Evolutionary conservation across 1,140 invertebrate species (phyloP).

Genomic region (Stenopsyche tienmushanensis): DNA sequence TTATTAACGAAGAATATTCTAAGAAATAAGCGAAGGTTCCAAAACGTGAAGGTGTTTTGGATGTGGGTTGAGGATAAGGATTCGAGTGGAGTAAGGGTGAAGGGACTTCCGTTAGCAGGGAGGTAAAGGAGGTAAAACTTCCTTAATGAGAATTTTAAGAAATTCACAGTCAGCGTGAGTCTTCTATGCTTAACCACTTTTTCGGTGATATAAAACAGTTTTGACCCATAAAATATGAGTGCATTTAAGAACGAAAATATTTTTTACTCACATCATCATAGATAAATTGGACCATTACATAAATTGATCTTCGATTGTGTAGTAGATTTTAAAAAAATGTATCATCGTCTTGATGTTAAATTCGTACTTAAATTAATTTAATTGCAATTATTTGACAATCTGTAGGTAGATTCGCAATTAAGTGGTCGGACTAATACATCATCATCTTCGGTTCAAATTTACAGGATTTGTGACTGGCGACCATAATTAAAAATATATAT

Average conservation of each 20-base stretch:
- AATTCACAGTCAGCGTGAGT: slow-evolving; percentile 40
- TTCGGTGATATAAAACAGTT: slow-evolving; percentile 21
- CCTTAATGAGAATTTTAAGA: slow-evolving; percentile 43
- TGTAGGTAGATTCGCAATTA: too few species aligned
- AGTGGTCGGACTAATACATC: too few species aligned
- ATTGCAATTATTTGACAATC: too few species aligned
- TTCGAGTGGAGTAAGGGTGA: slow-evolving; percentile 7
- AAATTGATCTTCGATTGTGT: too few species aligned
- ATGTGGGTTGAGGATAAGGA: slow-evolving; percentile 19
- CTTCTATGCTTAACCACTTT: slow-evolving; percentile 23
- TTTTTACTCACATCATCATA: neutral
- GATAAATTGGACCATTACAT: too few species aligned
- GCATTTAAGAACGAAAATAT: neutral
- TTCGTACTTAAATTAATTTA: too few species aligned
- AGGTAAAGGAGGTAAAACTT: slow-evolving; percentile 33
- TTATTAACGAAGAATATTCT: slow-evolving; percentile 7
- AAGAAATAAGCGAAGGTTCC: slow-evolving; percentile 26
- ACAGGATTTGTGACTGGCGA: too few species aligned
- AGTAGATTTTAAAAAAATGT: too few species aligned
- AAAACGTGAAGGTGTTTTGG: slow-evolving; percentile 13
- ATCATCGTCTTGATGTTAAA: too few species aligned
- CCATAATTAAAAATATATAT: too few species aligned
- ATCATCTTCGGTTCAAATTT: too few species aligned
- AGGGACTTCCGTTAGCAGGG: slow-evolving; percentile 21
- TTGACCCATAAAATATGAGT: slow-evolving; percentile 1